phyloP scores from a whole-genome alignment of 2,888 invertebrate species.

The Alsophila aescularia region DNA sequence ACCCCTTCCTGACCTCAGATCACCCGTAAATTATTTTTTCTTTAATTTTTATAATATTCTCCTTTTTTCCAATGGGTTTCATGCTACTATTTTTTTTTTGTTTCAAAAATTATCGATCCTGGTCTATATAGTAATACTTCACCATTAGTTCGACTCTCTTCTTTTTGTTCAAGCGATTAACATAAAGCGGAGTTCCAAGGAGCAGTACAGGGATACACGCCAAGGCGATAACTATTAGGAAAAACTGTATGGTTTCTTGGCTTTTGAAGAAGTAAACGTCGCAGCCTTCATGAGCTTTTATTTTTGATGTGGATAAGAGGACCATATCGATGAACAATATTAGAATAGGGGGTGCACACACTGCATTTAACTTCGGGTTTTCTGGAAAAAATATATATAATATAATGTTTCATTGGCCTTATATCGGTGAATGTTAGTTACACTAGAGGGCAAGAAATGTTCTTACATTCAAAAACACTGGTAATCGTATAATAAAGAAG shows the following conservation, averaged over 20 bases:
- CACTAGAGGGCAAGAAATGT: too few relatives aligned
- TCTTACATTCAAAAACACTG: too few relatives aligned
- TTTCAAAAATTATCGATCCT: too few relatives aligned
- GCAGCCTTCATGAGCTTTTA: slow-evolving; percentile 63
- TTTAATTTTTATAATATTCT: too few relatives aligned
- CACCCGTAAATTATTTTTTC: too few relatives aligned
- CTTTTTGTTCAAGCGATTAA: slow-evolving; percentile 43
- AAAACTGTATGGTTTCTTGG: slow-evolving; percentile 84
- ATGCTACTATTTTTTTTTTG: too few relatives aligned
- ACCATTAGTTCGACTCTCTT: slow-evolving; percentile 43
- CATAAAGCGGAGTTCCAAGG: slow-evolving; percentile 88
- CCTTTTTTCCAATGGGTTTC: too few relatives aligned
- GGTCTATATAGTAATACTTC: too few relatives aligned
- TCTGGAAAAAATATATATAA: slow-evolving; percentile 36
- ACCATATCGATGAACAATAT: slow-evolving; percentile 92
- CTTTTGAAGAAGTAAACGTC: slow-evolving; percentile 82
- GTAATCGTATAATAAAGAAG: too few relatives aligned
- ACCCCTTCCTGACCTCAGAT: too few relatives aligned
- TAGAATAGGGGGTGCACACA: slow-evolving; percentile 90
- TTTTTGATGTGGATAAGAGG: slow-evolving; percentile 56
- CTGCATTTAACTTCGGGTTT: slow-evolving; percentile 51
- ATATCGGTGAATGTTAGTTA: too few relatives aligned
- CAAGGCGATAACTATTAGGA: slow-evolving; percentile 84
- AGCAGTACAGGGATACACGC: slow-evolving; percentile 89
- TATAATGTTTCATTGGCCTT: too few relatives aligned